phyloP scores from a whole-genome alignment of 2,113 vertebrate species.

The Corythaixoides concolor region DNA sequence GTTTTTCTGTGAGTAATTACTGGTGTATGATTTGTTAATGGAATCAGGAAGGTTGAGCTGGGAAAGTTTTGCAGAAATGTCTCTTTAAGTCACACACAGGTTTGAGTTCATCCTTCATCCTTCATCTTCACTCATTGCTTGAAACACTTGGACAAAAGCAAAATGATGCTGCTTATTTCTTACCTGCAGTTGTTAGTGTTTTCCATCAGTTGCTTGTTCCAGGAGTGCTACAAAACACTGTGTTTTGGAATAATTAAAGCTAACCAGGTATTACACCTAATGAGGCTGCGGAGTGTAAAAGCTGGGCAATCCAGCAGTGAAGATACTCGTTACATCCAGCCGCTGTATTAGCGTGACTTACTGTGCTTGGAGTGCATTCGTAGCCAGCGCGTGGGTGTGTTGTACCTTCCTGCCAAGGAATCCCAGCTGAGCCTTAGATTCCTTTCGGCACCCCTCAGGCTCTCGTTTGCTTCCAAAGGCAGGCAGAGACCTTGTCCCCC shows the following conservation, averaged over 20 bases:
- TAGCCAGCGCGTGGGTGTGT: accelerated
- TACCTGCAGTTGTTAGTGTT: not conserved
- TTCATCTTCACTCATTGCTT: not conserved
- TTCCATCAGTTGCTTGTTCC: not conserved
- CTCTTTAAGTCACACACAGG: not conserved
- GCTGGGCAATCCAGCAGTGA: not conserved
- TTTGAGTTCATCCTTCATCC: not conserved
- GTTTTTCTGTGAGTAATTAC: not conserved
- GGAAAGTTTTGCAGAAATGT: not conserved
- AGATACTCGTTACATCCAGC: not conserved
- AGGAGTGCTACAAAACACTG: not conserved
- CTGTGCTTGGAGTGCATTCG: accelerated
- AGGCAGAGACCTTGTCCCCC: not conserved
- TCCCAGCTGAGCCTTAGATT: not conserved
- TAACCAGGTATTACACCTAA: not conserved
- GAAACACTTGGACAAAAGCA: not conserved
- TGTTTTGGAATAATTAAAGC: not conserved
- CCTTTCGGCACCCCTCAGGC: not conserved
- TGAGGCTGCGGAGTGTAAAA: not conserved
- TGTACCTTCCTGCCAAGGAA: not conserved
- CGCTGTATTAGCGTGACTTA: not conserved
- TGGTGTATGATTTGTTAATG: not conserved
- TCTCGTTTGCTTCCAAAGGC: not conserved
- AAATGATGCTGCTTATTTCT: not conserved
- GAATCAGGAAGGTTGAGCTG: not conserved